Conservation (phyloP, 1,140 invertebrate genomes). For the Trachelipus rathkii region DNA sequence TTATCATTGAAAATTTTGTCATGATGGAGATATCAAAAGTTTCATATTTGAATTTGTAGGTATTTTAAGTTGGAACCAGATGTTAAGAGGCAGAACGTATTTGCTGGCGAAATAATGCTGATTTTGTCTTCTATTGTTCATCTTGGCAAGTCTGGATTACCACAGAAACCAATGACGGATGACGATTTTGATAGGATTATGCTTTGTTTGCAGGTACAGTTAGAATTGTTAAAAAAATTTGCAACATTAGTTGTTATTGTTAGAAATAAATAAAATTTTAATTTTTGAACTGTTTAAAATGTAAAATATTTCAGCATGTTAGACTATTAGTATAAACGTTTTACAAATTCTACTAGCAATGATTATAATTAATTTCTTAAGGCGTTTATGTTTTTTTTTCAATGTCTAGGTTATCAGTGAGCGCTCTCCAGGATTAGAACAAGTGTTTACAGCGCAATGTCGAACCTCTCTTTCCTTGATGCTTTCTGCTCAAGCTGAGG, state of each 20-base stretch:
- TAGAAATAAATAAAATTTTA: no score
- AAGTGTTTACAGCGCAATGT: conserved; percentile 74
- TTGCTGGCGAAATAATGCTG: conserved; percentile 80
- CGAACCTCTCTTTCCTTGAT: conserved; percentile 76
- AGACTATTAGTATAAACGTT: no score
- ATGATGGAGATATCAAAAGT: no score
- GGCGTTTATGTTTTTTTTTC: not conserved
- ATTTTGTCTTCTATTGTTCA: conserved; percentile 82
- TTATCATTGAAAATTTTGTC: no score
- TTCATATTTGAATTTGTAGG: conserved; percentile 14
- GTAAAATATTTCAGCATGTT: no score
- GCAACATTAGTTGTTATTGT: no score
- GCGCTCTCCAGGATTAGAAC: conserved; percentile 62
- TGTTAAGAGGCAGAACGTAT: conserved; percentile 57
- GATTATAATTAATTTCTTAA: not conserved
- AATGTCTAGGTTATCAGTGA: conserved; percentile 68
- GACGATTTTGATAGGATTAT: conserved; percentile 89
- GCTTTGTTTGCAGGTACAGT: conserved; percentile 61
- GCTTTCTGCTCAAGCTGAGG: conserved; percentile 70
- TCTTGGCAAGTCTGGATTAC: conserved; percentile 65
- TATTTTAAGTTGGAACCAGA: conserved; percentile 48
- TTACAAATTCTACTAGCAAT: conserved; percentile 12
- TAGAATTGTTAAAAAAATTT: not conserved
- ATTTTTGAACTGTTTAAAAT: no score
- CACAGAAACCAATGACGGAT: conserved; percentile 75